phyloP scores from a whole-genome alignment of 2,797 vertebrate species.

The Iguana delicatissima region DNA sequence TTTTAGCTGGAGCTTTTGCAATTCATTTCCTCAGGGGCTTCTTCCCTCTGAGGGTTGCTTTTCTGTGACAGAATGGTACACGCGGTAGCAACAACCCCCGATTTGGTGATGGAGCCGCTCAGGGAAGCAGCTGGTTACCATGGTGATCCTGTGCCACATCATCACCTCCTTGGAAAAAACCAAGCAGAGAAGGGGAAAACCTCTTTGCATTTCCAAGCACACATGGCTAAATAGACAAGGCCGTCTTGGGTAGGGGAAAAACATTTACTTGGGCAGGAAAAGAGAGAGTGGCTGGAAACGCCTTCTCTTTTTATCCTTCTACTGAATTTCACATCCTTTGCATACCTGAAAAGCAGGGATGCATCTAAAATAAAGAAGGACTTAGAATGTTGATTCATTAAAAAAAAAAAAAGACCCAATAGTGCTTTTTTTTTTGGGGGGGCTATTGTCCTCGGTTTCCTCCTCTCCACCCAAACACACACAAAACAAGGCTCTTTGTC shows the following conservation, averaged over 20 bases:
- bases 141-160: neutral
- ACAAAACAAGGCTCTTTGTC: neutral
- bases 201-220: neutral
- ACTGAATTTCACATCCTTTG: neutral
- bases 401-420: neutral
- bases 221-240: too few relatives aligned
- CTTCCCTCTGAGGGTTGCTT: too few relatives aligned
- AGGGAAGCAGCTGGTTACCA: neutral
- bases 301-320: neutral
- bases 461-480: too few relatives aligned
- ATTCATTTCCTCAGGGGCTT: too few relatives aligned
- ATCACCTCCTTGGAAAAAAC: neutral
- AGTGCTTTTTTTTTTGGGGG: neutral
- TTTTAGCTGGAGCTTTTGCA: too few relatives aligned
- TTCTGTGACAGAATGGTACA: neutral
- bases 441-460: neutral
- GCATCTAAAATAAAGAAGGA: neutral
- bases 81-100: neutral
- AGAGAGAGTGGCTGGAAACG: neutral
- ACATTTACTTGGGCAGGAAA: neutral
- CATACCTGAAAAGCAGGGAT: neutral
- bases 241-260: too few relatives aligned
- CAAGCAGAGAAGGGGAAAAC: neutral
- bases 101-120: neutral
- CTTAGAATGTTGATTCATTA: neutral